phyloP scores from a whole-genome alignment of 2,888 invertebrate genomes.

The Meteorus cinctellus region DNA sequence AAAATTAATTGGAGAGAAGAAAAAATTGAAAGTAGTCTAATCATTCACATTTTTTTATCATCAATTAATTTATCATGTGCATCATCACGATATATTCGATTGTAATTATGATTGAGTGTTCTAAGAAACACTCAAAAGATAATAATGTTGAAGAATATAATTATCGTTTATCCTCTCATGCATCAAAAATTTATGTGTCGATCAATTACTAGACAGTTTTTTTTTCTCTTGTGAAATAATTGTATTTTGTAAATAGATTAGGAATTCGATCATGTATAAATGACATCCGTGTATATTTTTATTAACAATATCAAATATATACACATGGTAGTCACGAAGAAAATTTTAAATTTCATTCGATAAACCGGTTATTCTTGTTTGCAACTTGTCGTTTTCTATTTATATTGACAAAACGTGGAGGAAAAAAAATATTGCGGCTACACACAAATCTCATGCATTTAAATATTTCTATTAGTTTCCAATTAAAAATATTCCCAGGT shows the following conservation, averaged over 20 bases:
- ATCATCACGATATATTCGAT: no score
- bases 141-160: no score
- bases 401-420: not conserved
- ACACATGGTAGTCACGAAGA: not conserved
- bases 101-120: no score
- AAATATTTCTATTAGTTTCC: not conserved
- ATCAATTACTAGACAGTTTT: not conserved
- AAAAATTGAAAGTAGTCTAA: not conserved
- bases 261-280: not conserved
- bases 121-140: no score
- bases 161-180: not conserved
- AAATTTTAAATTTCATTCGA: not conserved
- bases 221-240: not conserved
- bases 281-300: no score
- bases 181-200: not conserved
- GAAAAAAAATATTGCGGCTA: not conserved
- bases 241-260: not conserved
- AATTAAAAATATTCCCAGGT: no score
- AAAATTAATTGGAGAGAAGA: not conserved
- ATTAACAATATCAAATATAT: no score
- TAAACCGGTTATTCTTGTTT: slow-evolving; percentile 3
- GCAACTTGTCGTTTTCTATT: not conserved
- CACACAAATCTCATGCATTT: not conserved
- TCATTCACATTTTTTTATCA: no score
- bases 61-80: no score